These are phyloP conservation scores for Plebejus argus DNA, from an alignment of 2,888 invertebrate species.

Conservation along the genomic window DNA sequence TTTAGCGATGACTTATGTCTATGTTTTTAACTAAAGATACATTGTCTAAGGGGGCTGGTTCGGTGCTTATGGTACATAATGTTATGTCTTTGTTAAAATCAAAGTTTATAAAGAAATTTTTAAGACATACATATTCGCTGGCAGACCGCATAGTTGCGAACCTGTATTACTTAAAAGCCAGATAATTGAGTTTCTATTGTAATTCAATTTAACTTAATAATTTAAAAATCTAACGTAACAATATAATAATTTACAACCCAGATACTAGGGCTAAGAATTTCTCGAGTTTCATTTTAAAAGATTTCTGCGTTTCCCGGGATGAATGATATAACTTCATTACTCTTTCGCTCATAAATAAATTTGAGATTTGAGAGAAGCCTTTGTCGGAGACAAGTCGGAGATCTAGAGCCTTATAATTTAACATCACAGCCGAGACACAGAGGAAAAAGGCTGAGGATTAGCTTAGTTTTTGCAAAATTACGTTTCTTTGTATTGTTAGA, in stretches of 20 bases:
- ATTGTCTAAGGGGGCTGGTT: too few species aligned
- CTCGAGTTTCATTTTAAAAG: conserved; percentile 21
- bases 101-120: too few species aligned
- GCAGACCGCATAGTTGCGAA: too few species aligned
- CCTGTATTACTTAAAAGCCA: too few species aligned
- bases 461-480: background rate
- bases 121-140: too few species aligned
- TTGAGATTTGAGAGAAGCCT: conserved; percentile 17
- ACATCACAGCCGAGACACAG: conserved; percentile 12
- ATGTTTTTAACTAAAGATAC: too few species aligned
- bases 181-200: background rate
- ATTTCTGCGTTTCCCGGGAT: conserved; percentile 7
- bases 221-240: background rate
- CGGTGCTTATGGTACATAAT: too few species aligned
- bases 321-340: conserved; percentile 23
- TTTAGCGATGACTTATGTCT: too few species aligned
- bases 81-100: too few species aligned
- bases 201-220: background rate
- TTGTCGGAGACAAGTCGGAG: conserved; percentile 15
- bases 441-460: background rate
- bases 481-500: background rate
- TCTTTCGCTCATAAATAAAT: conserved; percentile 19
- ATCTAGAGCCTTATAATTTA: conserved; percentile 18
- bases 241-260: background rate
- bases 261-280: background rate